These are phyloP conservation scores for Ammospiza caudacuta DNA, from an alignment of 2,113 vertebrate genomes.

Conservation along the genomic window DNA sequence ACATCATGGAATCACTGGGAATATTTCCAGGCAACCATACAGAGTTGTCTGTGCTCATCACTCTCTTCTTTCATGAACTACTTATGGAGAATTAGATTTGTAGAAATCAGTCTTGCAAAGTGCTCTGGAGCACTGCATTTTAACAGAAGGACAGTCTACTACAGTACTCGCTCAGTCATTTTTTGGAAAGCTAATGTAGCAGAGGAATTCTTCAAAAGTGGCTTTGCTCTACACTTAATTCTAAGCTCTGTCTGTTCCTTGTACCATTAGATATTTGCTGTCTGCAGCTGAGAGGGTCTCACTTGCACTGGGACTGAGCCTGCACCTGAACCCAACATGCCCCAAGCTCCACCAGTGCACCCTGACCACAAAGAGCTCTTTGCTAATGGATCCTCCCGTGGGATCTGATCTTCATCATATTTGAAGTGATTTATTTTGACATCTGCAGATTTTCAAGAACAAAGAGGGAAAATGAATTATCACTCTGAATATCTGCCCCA, in stretches of 20 bases:
- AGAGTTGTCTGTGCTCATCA: background rate
- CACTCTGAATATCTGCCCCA: background rate
- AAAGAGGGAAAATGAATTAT: slow-evolving; percentile 6
- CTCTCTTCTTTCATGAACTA: background rate
- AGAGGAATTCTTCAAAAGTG: background rate
- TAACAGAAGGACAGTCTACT: background rate
- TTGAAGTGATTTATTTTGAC: background rate
- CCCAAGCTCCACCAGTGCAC: background rate
- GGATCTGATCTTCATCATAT: background rate
- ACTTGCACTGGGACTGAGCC: background rate
- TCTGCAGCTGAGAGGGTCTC: background rate
- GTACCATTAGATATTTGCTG: background rate
- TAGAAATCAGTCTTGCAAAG: background rate
- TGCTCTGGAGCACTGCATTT: background rate
- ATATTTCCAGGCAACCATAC: background rate
- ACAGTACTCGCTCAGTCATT: background rate
- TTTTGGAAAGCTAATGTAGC: background rate
- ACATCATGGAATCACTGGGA: background rate
- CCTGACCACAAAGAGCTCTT: background rate
- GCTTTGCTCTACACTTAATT: background rate
- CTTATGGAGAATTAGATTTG: background rate
- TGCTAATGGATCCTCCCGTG: background rate
- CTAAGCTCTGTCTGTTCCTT: background rate
- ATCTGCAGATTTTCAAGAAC: slow-evolving; percentile 4
- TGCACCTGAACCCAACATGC: background rate